A percentile compares a stretch with the other conserved stretches of the same genome.
These are phyloP conservation scores for Tineola bisselliella DNA, from an alignment of 2,888 invertebrate genomes.

Conservation along the genomic window DNA sequence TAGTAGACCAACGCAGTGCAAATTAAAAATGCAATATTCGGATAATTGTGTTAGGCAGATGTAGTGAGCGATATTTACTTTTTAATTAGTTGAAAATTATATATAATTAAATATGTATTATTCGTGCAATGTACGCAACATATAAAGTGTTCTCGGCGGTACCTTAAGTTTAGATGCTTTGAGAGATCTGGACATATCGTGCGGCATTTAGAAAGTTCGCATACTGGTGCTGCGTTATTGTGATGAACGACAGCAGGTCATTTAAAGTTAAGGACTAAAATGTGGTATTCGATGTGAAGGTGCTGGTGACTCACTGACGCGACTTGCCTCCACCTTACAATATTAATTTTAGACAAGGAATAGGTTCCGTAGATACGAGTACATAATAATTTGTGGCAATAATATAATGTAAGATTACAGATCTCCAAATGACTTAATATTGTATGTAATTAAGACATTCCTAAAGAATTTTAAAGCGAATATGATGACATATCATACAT, in stretches of 20 bases:
- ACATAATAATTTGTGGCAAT: slow-evolving; percentile 4
- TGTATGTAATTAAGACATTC: slow-evolving; percentile 7
- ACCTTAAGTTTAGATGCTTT: not conserved
- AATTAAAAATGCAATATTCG: not conserved
- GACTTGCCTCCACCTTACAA: slow-evolving; percentile 64
- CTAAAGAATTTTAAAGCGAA: not conserved
- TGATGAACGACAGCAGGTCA: slow-evolving; percentile 1
- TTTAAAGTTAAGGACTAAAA: not conserved
- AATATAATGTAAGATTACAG: slow-evolving; percentile 8
- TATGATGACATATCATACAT: slow-evolving; percentile 49
- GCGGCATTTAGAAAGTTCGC: not conserved
- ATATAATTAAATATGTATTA: slow-evolving; percentile 5
- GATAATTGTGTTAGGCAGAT: not conserved
- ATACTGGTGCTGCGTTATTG: slow-evolving; percentile 6
- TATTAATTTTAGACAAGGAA: not conserved
- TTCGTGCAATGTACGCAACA: slow-evolving; percentile 4
- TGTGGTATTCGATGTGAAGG: slow-evolving; percentile 34
- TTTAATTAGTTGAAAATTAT: not conserved
- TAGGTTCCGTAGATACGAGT: not conserved
- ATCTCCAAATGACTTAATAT: slow-evolving; percentile 1
- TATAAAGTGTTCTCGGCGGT: not conserved
- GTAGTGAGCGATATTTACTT: not conserved
- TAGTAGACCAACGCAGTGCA: slow-evolving; percentile 12
- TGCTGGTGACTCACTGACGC: slow-evolving; percentile 58
- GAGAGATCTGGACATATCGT: not conserved